A percentile compares a stretch with the other conserved stretches of the same genome.
These are phyloP conservation scores for Peromyscus aztecus DNA, from an alignment of 2,797 vertebrate species.

Conservation along the genomic window DNA sequence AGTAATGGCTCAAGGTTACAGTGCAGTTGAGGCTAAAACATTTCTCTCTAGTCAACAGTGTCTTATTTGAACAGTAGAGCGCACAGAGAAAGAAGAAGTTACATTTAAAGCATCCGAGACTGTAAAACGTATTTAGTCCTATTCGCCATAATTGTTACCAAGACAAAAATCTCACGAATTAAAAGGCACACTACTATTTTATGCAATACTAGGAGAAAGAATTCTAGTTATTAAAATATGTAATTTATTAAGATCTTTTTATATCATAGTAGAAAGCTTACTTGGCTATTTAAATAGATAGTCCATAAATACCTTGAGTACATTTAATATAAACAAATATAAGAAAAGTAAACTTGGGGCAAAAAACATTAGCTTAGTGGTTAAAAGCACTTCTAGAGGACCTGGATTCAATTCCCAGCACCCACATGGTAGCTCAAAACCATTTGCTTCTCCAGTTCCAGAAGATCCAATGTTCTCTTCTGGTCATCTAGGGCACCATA, in stretches of 20 bases:
- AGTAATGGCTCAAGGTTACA: not conserved
- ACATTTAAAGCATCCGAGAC: not conserved
- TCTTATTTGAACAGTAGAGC: not conserved
- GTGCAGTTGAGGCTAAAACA: not conserved
- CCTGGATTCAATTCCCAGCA: not conserved
- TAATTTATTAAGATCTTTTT: not conserved
- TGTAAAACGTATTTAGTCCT: not conserved
- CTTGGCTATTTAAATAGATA: not conserved
- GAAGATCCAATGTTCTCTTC: not conserved
- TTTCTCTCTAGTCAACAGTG: not conserved
- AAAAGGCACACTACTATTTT: not conserved
- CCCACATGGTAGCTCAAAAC: not conserved
- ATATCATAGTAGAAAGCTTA: conserved; percentile 7
- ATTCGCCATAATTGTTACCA: not conserved
- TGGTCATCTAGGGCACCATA: too few species aligned
- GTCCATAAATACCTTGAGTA: not conserved
- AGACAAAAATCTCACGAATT: not conserved
- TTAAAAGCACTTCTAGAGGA: not conserved
- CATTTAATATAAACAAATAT: not conserved
- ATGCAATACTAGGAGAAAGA: not conserved
- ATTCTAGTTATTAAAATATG: not conserved
- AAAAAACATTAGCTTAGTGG: too few species aligned
- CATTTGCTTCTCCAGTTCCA: too few species aligned
- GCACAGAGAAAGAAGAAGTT: not conserved
- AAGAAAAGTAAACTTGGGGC: conserved; percentile 32